Percentiles rank a stretch among this genome's conserved stretches.
These are phyloP conservation scores for Hylaeus volcanicus DNA, from an alignment of 1,140 invertebrate genomes.

Conservation along the genomic window DNA sequence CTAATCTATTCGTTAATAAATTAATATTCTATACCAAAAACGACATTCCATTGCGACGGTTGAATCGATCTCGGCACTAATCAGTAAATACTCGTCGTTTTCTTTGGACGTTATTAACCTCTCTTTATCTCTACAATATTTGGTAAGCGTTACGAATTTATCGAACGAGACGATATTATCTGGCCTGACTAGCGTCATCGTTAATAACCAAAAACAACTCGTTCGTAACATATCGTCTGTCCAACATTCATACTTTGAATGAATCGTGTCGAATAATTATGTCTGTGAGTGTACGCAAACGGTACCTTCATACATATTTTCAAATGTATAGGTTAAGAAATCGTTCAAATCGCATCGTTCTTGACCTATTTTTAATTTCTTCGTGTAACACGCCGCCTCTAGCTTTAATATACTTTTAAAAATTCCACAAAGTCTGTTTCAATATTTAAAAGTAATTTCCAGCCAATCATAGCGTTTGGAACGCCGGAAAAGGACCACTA, in stretches of 20 bases:
- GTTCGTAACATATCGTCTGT: constrained; percentile 1
- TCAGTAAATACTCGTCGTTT: constrained; percentile 78
- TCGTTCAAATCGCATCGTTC: neutral
- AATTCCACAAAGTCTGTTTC: neutral
- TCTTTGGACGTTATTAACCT: constrained; percentile 75
- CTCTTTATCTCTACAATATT: constrained; percentile 77
- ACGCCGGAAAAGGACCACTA: constrained; percentile 38
- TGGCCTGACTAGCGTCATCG: neutral
- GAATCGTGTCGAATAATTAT: no score
- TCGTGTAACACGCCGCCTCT: no score
- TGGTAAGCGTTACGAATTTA: constrained; percentile 44
- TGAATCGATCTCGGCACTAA: constrained; percentile 74
- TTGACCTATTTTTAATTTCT: neutral
- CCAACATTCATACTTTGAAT: no score
- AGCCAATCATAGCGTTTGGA: constrained; percentile 26
- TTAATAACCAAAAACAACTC: constrained; percentile 22
- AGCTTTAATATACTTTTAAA: constrained; percentile 13
- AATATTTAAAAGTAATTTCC: neutral
- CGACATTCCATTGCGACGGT: constrained; percentile 77
- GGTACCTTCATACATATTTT: neutral
- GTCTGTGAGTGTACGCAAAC: no score
- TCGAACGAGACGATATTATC: constrained; percentile 40
- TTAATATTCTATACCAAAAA: constrained; percentile 75
- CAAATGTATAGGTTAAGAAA: no score
- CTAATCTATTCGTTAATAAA: neutral